phyloP scores from a whole-genome alignment of 2,888 invertebrate species.

The Embidobia sp. region DNA sequence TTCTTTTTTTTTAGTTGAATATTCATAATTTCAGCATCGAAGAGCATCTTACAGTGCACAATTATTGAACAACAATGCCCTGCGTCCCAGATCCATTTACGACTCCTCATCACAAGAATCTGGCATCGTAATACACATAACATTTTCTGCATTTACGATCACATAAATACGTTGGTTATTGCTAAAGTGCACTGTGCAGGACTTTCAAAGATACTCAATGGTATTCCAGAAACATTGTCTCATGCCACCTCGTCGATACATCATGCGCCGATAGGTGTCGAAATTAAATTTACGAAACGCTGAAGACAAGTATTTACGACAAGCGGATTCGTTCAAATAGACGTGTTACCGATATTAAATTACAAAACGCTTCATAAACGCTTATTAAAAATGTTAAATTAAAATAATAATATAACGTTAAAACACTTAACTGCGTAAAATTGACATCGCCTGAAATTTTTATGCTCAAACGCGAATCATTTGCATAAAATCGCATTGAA shows the following conservation, averaged over 20 bases:
- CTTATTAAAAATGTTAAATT: constrained; percentile 38
- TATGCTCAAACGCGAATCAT: constrained; percentile 13
- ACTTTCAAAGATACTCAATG: constrained; percentile 38
- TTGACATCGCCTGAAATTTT: constrained; percentile 37
- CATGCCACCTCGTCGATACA: constrained; percentile 46
- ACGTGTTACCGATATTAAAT: constrained; percentile 46
- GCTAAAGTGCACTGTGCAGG: constrained; percentile 25
- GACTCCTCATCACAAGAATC: constrained; percentile 49
- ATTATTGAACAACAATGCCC: constrained; percentile 29
- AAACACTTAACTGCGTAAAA: constrained; percentile 24
- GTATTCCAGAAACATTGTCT: constrained; percentile 58
- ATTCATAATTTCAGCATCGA: constrained; percentile 11
- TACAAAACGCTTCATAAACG: constrained; percentile 32
- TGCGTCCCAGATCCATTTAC: constrained; percentile 51
- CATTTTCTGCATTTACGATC: constrained; percentile 60
- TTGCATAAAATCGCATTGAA: constrained; percentile 55
- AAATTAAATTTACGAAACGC: constrained; percentile 60
- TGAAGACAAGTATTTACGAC: constrained; percentile 52
- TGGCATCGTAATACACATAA: constrained; percentile 40
- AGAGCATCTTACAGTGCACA: constrained; percentile 11
- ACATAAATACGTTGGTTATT: constrained; percentile 56
- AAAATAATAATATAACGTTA: constrained; percentile 8
- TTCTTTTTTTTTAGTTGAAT: neutral
- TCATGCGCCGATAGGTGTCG: constrained; percentile 55
- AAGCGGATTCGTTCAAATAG: constrained; percentile 32